Evolutionary conservation across 2,113 vertebrate species (phyloP), one percentile per base, ranked within the genome.

Genomic region (Gymnocephalus cernua): DNA sequence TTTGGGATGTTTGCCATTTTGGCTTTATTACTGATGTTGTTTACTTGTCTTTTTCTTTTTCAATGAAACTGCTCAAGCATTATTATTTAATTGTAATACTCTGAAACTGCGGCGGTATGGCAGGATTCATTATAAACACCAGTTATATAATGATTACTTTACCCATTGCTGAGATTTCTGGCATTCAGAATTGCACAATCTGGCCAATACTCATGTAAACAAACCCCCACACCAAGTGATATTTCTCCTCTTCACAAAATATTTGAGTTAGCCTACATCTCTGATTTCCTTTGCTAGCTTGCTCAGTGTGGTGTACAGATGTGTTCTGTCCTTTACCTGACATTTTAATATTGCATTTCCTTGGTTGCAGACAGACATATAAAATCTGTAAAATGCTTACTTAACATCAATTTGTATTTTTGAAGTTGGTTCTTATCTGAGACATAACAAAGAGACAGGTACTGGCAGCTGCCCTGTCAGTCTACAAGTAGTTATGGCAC

Each of bases 381-480:
- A 73, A n/a, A 71, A 19, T 4, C 41, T 25, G 16, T 44, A 77
- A 64, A 77, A 41, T 2, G 32, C 53, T 58, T 18, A 38, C 21
- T 66, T 62, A 19, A 64, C 50, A 66, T 70, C 54, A 82, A 63
- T 84, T 88, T 87, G 77, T 69, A 77, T 54, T 71, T 57, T 9
- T 25, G 32, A 69, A 74, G 77, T 35, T 56, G 35, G 18, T 63
- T 85, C 57, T 84, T 67, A 82, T 83, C 74, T 73, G 47, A 70
- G 62, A 66, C 32, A 21, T 54, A 72, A 82, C 66, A 85, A 72
- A 76, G 35, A 50, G 50, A 76, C 72, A 68, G 77, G 69, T 84
- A 79, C 77, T n/a, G 58, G 64, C 70, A 54, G 66, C 64, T 78
- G 54, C 67, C 86, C 59, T 64, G 83, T 86, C 88, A 69, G 53